phyloP scores from a whole-genome alignment of 2,797 vertebrate genomes.

The Micrastur ruficollis region DNA sequence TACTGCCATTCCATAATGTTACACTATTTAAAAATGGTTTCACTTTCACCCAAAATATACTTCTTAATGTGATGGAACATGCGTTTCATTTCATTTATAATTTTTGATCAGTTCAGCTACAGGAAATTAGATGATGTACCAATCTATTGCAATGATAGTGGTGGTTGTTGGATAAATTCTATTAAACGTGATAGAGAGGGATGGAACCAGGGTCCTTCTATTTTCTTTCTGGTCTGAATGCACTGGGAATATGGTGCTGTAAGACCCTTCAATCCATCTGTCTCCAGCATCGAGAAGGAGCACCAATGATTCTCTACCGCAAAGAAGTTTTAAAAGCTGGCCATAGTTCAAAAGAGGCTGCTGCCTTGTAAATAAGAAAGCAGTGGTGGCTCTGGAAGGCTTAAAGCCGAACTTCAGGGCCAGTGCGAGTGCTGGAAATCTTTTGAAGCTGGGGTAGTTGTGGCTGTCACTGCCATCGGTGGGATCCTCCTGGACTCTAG shows the following conservation, averaged over 20 bases:
- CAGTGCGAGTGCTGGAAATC: not conserved
- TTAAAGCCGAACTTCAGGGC: not conserved
- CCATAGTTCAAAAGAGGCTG: constrained; percentile 25
- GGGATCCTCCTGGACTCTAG: not conserved
- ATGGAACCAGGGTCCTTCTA: not conserved
- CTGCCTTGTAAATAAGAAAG: constrained; percentile 34
- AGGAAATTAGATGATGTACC: not conserved
- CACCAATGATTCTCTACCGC: not conserved
- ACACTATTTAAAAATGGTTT: not conserved
- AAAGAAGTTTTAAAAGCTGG: constrained; percentile 34
- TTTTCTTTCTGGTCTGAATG: not conserved
- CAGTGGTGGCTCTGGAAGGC: constrained; percentile 18
- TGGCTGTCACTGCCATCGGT: not conserved
- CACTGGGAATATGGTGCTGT: not conserved
- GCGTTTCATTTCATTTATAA: not conserved
- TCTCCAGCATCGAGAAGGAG: not conserved
- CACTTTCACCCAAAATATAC: not conserved
- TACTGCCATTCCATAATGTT: not conserved
- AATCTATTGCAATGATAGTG: not conserved
- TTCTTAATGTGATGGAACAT: not conserved
- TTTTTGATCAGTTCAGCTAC: not conserved
- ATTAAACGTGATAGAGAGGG: not conserved
- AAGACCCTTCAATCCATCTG: not conserved
- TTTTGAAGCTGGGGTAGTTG: not conserved
- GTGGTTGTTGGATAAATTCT: not conserved